phyloP scores from a whole-genome alignment of 2,888 invertebrate species.

The Aphrophora alni region DNA sequence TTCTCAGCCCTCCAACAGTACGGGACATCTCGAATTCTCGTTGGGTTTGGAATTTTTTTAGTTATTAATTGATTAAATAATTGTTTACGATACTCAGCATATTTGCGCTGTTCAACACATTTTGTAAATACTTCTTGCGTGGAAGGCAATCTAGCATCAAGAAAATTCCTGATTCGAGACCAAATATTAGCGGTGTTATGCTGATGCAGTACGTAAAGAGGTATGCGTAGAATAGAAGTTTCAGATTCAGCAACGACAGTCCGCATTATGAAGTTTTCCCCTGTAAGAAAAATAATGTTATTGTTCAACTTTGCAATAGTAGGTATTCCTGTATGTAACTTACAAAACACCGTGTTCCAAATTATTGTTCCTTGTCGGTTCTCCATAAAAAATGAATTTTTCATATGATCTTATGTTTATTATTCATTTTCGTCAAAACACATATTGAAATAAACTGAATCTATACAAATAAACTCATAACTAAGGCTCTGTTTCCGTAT shows the following conservation, averaged over 20 bases:
- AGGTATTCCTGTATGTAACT: too few species aligned
- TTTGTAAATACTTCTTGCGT: slow-evolving; percentile 51
- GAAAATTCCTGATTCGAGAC: slow-evolving; percentile 66
- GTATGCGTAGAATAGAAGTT: slow-evolving; percentile 71
- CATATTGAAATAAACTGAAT: too few species aligned
- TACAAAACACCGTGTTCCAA: too few species aligned
- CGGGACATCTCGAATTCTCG: slow-evolving; percentile 18
- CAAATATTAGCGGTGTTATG: slow-evolving; percentile 71
- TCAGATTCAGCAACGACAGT: slow-evolving; percentile 69
- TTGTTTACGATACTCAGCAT: not conserved
- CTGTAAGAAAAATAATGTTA: slow-evolving; percentile 45
- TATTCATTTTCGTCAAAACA: too few species aligned
- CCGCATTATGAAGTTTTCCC: slow-evolving; percentile 71
- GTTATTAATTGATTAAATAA: not conserved
- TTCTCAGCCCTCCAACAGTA: slow-evolving; percentile 27
- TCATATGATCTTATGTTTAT: too few species aligned
- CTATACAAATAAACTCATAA: too few species aligned
- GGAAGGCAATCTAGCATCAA: slow-evolving; percentile 66
- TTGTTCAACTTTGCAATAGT: too few species aligned
- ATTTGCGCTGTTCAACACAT: slow-evolving; percentile 13
- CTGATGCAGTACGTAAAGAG: slow-evolving; percentile 72
- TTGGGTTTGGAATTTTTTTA: slow-evolving; percentile 11
- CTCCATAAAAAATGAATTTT: too few species aligned
- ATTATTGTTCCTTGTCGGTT: too few species aligned
- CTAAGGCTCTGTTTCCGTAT: too few species aligned